Evolutionary conservation across 2,888 invertebrate genomes (phyloP), one percentile per base, ranked within the genome.

Genomic region (Serrognathus titanus): DNA sequence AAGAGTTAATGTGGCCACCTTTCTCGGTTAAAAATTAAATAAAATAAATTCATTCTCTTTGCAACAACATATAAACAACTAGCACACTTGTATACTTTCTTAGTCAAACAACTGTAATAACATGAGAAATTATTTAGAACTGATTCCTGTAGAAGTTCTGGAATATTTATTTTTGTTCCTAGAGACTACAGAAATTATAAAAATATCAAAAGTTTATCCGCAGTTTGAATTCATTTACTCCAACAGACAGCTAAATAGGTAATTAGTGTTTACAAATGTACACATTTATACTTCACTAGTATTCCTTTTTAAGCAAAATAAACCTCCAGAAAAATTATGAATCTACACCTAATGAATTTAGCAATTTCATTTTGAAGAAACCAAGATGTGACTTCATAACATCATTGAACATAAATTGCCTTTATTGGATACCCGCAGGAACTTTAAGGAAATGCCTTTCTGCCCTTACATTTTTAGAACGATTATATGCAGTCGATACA

Each of bases 391-490:
- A 53, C 37, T 46, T 53, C 39, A 31, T 53, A 13, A 39, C 20
- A 0, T 45, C 53, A 7, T 20, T 53, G 8, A 53, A 53, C 16
- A 47, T 53, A 47, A 53, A 37, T 9, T 53, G 47, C 35, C 6
- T 53, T 40, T 53, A 53, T 31, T 53, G 53, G 53, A 20, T 53
- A 7, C 45, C 53, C 37, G 53, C 53, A 9, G 53, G 39, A 4
- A 40, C 45, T 38, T 47, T 53, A 39, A 37, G 53, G 40, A 53
- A 53, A 47, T 53, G 53, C 24, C 16, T 38, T 35, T 11, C 39
- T 1, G 39, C 31, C 12, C 35, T 53, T 31, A n/a, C 10, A 38
- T 47, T 47, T 47, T 53, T 53, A 24, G 47, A 47, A 47, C 20
- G 47, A 8, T 45, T 53, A 10, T 53, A 53, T 39, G 9, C 48